Evolutionary conservation across 2,888 invertebrate species (phyloP).

Genomic region (Nomada flava): DNA sequence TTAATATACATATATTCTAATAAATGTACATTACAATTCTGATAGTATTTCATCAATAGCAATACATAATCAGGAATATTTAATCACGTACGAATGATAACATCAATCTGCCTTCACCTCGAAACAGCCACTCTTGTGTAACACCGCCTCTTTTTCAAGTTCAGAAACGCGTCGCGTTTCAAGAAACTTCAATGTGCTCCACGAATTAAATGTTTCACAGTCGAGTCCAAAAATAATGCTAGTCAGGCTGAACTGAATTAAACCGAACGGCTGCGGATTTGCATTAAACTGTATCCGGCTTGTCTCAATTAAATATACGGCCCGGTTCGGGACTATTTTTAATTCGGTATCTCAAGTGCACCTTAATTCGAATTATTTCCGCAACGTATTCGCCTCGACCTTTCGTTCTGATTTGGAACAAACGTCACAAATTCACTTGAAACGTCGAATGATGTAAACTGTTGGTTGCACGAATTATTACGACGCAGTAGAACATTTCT

Average conservation of each 20-base stretch:
- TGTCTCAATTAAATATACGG: slow-evolving; percentile 25
- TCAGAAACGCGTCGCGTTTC: neutral
- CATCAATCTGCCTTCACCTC: neutral
- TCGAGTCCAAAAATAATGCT: slow-evolving; percentile 30
- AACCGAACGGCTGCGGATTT: slow-evolving; percentile 37
- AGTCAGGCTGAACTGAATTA: slow-evolving; percentile 12
- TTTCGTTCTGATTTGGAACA: neutral
- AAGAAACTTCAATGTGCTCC: neutral
- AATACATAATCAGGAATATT: too few relatives aligned
- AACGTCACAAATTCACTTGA: too few relatives aligned
- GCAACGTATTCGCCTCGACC: neutral
- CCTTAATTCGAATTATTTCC: neutral
- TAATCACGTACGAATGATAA: neutral
- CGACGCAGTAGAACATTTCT: too few relatives aligned
- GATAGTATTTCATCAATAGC: too few relatives aligned
- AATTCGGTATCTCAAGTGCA: slow-evolving; percentile 3
- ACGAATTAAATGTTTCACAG: slow-evolving; percentile 18
- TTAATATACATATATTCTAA: too few relatives aligned
- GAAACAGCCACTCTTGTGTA: slow-evolving; percentile 2
- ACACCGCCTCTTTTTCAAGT: neutral
- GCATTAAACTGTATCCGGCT: slow-evolving; percentile 17
- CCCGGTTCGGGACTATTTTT: slow-evolving; percentile 23
- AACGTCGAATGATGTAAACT: too few relatives aligned
- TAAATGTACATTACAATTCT: too few relatives aligned
- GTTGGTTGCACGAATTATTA: too few relatives aligned